Evolutionary conservation across 1,140 invertebrate species (phyloP).

Genomic region (Zophobas atratus): DNA sequence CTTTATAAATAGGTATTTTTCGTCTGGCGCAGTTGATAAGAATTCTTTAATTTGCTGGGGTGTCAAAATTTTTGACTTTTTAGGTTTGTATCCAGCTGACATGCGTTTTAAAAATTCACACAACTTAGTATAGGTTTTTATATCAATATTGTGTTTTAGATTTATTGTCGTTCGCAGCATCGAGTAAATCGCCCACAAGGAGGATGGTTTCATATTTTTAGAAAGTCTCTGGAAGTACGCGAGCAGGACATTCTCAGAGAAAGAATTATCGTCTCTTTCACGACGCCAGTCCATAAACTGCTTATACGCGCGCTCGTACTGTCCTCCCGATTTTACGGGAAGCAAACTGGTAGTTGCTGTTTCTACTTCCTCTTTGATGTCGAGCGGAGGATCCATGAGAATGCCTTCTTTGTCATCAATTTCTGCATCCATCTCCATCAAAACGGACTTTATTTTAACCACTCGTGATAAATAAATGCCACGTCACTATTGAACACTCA

Average conservation of each 20-base stretch:
- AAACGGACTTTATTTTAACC: no score
- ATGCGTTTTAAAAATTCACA: conserved; percentile 47
- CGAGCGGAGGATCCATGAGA: neutral
- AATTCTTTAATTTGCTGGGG: conserved; percentile 52
- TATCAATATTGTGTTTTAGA: conserved; percentile 53
- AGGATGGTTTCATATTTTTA: conserved; percentile 55
- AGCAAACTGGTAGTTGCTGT: conserved; percentile 1
- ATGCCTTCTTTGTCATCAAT: neutral
- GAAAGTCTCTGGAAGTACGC: conserved; percentile 60
- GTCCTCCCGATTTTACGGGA: conserved; percentile 47
- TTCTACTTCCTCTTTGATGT: neutral
- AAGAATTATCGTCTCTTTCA: conserved; percentile 54
- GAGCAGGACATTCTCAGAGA: conserved; percentile 57
- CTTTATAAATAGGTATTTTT: conserved; percentile 55
- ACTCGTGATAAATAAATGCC: no score
- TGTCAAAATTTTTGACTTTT: conserved; percentile 55
- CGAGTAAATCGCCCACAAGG: conserved; percentile 59
- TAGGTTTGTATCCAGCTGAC: conserved; percentile 50
- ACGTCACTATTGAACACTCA: no score
- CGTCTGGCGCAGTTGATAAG: conserved; percentile 51
- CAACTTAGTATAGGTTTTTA: conserved; percentile 46
- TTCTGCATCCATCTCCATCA: neutral
- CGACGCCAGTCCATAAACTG: conserved; percentile 47
- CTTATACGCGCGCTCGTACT: conserved; percentile 51
- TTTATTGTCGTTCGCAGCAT: conserved; percentile 57